These are phyloP conservation scores for Argopecten irradians DNA, from an alignment of 1,140 invertebrate genomes.

Conservation along the genomic window DNA sequence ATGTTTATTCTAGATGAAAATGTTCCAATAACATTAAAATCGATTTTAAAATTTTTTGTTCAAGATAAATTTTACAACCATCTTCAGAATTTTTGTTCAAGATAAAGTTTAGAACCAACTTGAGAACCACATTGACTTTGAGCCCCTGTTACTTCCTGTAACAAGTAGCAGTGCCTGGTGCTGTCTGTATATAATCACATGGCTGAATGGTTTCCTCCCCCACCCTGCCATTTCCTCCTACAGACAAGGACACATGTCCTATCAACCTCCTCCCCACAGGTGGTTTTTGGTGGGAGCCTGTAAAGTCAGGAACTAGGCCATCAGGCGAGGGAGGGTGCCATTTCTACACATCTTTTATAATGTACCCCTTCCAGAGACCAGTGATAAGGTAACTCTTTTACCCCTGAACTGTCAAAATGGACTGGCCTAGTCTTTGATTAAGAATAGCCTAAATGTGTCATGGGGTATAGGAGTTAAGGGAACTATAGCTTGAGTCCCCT, in stretches of 20 bases:
- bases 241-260: neutral
- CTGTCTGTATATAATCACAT: neutral
- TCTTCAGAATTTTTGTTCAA: too few relatives aligned
- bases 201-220: neutral
- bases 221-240: neutral
- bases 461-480: too few relatives aligned
- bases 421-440: too few relatives aligned
- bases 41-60: too few relatives aligned
- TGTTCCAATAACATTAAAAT: too few relatives aligned
- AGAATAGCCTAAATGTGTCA: too few relatives aligned
- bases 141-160: neutral
- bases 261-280: neutral
- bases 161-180: neutral
- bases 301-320: neutral
- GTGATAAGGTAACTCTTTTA: too few relatives aligned
- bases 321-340: constrained; percentile 11
- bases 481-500: too few relatives aligned
- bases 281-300: neutral
- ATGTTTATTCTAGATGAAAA: too few relatives aligned
- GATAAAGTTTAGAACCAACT: too few relatives aligned
- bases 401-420: too few relatives aligned
- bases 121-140: neutral
- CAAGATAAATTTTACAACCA: too few relatives aligned
- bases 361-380: neutral
- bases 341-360: neutral